Percentiles rank a stretch among this genome's conserved stretches.
Evolutionary conservation across 1,140 invertebrate species (phyloP).

Genomic region (Trichomalopsis sarcophagae): DNA sequence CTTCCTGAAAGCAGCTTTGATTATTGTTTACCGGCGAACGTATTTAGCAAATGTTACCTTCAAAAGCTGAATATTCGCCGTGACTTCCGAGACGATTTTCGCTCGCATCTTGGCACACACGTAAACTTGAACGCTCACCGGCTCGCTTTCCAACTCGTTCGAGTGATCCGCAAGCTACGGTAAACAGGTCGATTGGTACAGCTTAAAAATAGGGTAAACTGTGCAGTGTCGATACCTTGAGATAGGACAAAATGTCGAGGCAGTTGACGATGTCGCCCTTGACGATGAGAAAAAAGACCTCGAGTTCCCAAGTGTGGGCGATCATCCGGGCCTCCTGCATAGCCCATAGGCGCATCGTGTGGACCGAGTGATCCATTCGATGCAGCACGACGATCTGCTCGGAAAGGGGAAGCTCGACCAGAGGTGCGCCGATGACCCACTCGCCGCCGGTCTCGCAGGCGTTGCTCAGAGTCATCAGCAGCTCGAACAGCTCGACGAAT

Average conservation of each 20-base stretch:
- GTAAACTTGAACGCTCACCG: slow-evolving; percentile 75
- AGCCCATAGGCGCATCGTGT: slow-evolving; percentile 84
- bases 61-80: slow-evolving; percentile 82
- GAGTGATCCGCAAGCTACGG: slow-evolving; percentile 78
- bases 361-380: slow-evolving; percentile 85
- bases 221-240: slow-evolving; percentile 61
- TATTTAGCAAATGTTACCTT: slow-evolving; percentile 72
- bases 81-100: slow-evolving; percentile 85
- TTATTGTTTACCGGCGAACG: not conserved
- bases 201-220: not conserved
- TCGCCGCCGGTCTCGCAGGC: slow-evolving; percentile 81
- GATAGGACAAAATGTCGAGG: slow-evolving; percentile 78
- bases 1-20: slow-evolving; percentile 73
- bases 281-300: slow-evolving; percentile 78
- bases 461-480: slow-evolving; percentile 80
- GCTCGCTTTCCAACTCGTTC: slow-evolving; percentile 71
- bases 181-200: not conserved
- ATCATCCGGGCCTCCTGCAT: slow-evolving; percentile 80
- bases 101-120: slow-evolving; percentile 85
- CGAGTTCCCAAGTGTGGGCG: slow-evolving; percentile 84
- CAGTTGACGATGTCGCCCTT: slow-evolving; percentile 80
- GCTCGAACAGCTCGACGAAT: slow-evolving; percentile 79
- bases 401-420: slow-evolving; percentile 83
- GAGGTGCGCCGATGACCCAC: slow-evolving; percentile 79
- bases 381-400: slow-evolving; percentile 88